phyloP scores from a whole-genome alignment of 2,113 vertebrate genomes.

The Leptobrachium leishanense region DNA sequence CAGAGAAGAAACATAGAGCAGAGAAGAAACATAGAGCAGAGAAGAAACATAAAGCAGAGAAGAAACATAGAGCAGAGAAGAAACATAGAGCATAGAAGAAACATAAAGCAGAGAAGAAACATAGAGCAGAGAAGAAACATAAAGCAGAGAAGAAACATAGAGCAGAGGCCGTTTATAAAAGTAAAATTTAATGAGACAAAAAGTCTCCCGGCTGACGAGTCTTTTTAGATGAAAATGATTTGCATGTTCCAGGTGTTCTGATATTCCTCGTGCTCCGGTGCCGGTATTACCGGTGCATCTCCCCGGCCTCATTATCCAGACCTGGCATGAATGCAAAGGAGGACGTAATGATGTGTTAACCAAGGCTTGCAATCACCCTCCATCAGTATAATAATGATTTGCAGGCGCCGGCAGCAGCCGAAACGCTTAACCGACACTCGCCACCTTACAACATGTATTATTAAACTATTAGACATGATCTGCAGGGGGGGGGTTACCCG shows the following conservation, averaged over 20 bases:
- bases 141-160: too few relatives aligned
- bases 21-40: too few relatives aligned
- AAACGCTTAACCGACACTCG: conserved; percentile 1
- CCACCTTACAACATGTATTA: conserved; percentile 13
- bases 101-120: too few relatives aligned
- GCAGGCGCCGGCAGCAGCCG: neutral
- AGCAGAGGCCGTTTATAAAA: too few relatives aligned
- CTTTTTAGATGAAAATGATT: neutral
- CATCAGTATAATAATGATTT: conserved; percentile 18
- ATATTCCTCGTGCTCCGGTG: neutral
- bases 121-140: too few relatives aligned
- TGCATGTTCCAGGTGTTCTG: neutral
- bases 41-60: too few relatives aligned
- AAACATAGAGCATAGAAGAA: too few relatives aligned
- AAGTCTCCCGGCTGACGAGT: too few relatives aligned
- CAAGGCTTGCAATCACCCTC: neutral
- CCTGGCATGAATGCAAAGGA: neutral
- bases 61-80: too few relatives aligned
- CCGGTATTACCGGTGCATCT: neutral
- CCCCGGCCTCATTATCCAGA: conserved; percentile 1
- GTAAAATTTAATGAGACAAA: too few relatives aligned
- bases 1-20: too few relatives aligned
- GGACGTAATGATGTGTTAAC: neutral
- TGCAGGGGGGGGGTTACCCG: neutral
- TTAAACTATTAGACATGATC: conserved; percentile 5